phyloP scores from a whole-genome alignment of 64 coral and sea anemone genomes.

The Porites australiensis region DNA sequence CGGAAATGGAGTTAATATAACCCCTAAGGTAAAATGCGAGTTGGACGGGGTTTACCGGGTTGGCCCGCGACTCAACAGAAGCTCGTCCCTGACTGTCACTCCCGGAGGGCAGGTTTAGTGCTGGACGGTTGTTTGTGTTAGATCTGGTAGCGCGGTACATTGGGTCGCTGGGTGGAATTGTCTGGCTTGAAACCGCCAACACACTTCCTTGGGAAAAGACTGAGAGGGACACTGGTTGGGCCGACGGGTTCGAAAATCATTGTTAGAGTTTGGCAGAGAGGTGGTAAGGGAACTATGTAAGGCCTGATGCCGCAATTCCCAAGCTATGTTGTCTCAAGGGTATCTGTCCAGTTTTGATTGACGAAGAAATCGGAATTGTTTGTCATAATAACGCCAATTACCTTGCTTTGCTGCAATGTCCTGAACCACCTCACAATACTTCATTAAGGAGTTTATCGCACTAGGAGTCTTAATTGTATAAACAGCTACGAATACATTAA shows the following conservation, averaged over 20 bases:
- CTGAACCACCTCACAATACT: slow-evolving; percentile 9
- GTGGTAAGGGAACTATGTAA: too few species aligned
- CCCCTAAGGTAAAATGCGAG: neutral
- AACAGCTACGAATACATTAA: slow-evolving; percentile 22
- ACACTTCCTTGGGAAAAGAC: neutral
- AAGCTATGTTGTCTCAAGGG: too few species aligned
- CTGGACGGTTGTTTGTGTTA: neutral
- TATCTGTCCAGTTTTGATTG: too few species aligned
- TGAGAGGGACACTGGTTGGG: too few species aligned
- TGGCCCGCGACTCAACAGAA: neutral
- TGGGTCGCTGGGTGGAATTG: neutral
- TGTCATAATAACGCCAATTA: neutral
- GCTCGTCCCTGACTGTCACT: neutral
- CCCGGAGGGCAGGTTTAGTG: neutral
- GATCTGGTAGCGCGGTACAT: neutral
- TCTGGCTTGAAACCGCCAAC: neutral
- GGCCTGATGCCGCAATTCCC: neutral
- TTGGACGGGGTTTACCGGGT: neutral
- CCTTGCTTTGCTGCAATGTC: slow-evolving; percentile 3
- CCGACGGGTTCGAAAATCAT: too few species aligned
- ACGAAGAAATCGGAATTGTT: too few species aligned
- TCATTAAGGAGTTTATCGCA: neutral
- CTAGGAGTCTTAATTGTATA: slow-evolving; percentile 2
- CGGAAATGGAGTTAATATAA: neutral
- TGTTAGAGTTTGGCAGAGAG: too few species aligned